These are phyloP conservation scores for Halictus ligatus DNA, from an alignment of 2,888 invertebrate genomes.

Conservation along the genomic window DNA sequence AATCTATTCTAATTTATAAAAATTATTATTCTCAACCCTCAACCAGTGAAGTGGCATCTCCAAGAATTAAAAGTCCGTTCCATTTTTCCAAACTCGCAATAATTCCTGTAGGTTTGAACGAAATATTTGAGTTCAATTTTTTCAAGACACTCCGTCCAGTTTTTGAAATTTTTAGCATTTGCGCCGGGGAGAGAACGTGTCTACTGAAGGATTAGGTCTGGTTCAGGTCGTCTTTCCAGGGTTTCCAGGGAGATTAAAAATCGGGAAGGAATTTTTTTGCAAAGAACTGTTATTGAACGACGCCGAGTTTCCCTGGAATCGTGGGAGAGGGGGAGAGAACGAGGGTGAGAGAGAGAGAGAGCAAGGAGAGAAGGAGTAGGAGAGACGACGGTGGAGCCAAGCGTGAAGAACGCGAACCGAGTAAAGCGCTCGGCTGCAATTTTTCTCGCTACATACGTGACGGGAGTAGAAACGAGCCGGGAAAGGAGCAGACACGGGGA, in stretches of 20 bases:
- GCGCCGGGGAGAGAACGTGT: not conserved
- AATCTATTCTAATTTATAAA: no score
- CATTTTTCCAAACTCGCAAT: no score
- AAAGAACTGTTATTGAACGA: conserved; percentile 50
- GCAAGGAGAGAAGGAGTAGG: conserved; percentile 23
- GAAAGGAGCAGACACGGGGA: conserved; percentile 60
- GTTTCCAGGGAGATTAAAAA: not conserved
- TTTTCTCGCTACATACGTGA: conserved; percentile 85
- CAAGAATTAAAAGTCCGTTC: no score
- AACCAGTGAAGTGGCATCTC: no score
- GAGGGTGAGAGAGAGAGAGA: not conserved
- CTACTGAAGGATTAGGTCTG: not conserved
- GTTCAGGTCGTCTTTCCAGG: not conserved
- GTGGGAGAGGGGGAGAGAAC: conserved; percentile 3
- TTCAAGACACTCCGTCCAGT: no score
- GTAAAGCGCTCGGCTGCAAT: conserved; percentile 84
- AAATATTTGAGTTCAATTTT: no score
- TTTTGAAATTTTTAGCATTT: not conserved
- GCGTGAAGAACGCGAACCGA: conserved; percentile 84
- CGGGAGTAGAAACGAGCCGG: conserved; percentile 82
- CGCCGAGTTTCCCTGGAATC: conserved; percentile 41
- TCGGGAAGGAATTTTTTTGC: conserved; percentile 23
- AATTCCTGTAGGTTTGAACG: no score
- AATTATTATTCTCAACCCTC: no score
- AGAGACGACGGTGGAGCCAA: conserved; percentile 68